phyloP scores from a whole-genome alignment of 2,888 invertebrate genomes.

The Eulithis testata region DNA sequence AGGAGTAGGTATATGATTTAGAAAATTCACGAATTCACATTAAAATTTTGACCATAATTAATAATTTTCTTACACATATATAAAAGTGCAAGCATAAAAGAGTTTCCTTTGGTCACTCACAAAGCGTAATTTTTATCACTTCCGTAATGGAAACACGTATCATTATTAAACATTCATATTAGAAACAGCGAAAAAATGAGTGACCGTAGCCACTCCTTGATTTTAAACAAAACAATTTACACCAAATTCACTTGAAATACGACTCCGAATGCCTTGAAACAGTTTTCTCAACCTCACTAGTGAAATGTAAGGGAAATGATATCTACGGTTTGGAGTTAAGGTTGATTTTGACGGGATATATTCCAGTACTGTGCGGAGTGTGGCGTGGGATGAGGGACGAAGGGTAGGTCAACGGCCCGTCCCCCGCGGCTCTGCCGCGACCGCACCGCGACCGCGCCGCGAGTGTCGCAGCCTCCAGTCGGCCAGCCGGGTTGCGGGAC shows the following conservation, averaged over 20 bases:
- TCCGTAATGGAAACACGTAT: constrained; percentile 34
- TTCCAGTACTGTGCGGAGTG: constrained; percentile 50
- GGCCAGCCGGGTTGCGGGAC: constrained; percentile 42
- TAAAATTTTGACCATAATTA: neutral
- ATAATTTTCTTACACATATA: neutral
- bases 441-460: constrained; percentile 48
- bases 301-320: constrained; percentile 57
- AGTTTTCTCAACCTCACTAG: constrained; percentile 65
- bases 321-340: constrained; percentile 62
- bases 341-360: constrained; percentile 60
- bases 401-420: constrained; percentile 72
- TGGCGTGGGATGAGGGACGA: constrained; percentile 56
- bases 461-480: constrained; percentile 46
- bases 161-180: constrained; percentile 40
- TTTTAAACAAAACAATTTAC: constrained; percentile 61
- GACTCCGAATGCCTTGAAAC: constrained; percentile 66
- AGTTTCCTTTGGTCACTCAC: constrained; percentile 18
- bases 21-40: neutral
- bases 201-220: constrained; percentile 44
- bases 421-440: constrained; percentile 41
- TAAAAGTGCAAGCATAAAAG: neutral
- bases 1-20: too few relatives aligned
- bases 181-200: constrained; percentile 43
- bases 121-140: constrained; percentile 32
- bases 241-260: constrained; percentile 68